Evolutionary conservation across 2,113 vertebrate species (phyloP).

Genomic region (Hystrix cristata): DNA sequence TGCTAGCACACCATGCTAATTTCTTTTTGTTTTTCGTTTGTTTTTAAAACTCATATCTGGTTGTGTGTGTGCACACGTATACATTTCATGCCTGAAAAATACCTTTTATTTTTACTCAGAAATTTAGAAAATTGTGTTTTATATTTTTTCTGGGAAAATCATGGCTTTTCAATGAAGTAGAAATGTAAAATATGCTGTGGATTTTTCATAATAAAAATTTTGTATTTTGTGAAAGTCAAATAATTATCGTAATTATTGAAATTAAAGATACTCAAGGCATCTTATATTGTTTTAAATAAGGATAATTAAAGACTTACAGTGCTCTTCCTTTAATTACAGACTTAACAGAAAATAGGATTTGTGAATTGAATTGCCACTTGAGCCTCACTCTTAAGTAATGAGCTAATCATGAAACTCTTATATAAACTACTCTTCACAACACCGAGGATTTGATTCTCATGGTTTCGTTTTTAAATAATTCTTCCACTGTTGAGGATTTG

Average conservation of each 20-base stretch:
- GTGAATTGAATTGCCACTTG: neutral
- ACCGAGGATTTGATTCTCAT: conserved; percentile 33
- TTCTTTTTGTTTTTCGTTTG: neutral
- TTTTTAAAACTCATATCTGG: neutral
- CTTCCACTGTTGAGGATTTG: neutral
- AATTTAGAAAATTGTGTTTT: neutral
- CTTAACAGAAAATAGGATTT: conserved; percentile 20
- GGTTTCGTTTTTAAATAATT: conserved; percentile 13
- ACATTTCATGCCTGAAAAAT: conserved; percentile 6
- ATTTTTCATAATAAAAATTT: conserved; percentile 53
- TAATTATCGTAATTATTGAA: conserved; percentile 31
- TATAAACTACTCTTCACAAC: neutral
- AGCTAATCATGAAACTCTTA: neutral
- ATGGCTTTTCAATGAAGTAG: conserved; percentile 27
- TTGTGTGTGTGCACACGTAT: neutral
- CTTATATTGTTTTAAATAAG: conserved; percentile 47
- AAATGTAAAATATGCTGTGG: neutral
- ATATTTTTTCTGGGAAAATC: conserved; percentile 49
- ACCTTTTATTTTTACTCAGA: conserved; percentile 3
- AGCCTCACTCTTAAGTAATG: neutral
- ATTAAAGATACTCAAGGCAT: conserved; percentile 38
- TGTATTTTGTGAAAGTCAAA: neutral
- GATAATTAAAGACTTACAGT: neutral
- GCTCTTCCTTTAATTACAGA: neutral
- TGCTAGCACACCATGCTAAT: neutral